Base-by-base conservation (phyloP, 2,888 invertebrate genomes). In the Agapostemon virescens region DNA sequence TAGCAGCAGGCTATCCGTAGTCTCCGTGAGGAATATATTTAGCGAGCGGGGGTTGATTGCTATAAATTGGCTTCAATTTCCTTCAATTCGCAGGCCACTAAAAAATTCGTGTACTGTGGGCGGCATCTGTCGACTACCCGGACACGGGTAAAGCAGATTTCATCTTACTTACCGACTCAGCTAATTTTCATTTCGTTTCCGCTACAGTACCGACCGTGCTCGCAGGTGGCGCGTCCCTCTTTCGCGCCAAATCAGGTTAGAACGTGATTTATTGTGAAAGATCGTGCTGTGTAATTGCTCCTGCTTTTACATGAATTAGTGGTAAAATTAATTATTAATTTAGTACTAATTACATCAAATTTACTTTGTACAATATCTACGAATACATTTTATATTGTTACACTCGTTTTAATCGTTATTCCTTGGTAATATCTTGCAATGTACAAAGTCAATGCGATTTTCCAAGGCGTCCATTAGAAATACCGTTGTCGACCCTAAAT, bases 1-100 rank as follows among this genome's bases (percentile, higher is more conserved):
- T 87, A 77, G 76, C 64, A 63, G 78, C 81, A 79, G 77, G 81
- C 78, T 80, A 83, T 87, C 74, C 42, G 69, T 71, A 67, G 74
- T 69, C 77, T 52, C 42, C 74, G 36, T 66, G 49, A 69, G 36
- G 83, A 86, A 78, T 77, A 84, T 83, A 80, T 80, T 81, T 85
- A 73, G 74, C 49, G 78, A 33, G 69, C 55, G 82, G 71, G 64
- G 79, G 73, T 77, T 86, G 87, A 91, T 90, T 90, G 88, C 80
- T 83, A 82, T 81, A 87, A 90, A 90, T 91, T 90, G 90, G 33
- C 84, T 87, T 84, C 86, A 90, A 90, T 90, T 90, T 84, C 74
- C 79, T 84, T 83, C 85, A 85, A 90, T 91, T 87, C 86, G 82
- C 82, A 55, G 64, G 81, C 52, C 30, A 70, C 40, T n/a, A 61